Base-by-base conservation (phyloP, 2,797 vertebrate species). In the Anas flavirostris region DNA sequence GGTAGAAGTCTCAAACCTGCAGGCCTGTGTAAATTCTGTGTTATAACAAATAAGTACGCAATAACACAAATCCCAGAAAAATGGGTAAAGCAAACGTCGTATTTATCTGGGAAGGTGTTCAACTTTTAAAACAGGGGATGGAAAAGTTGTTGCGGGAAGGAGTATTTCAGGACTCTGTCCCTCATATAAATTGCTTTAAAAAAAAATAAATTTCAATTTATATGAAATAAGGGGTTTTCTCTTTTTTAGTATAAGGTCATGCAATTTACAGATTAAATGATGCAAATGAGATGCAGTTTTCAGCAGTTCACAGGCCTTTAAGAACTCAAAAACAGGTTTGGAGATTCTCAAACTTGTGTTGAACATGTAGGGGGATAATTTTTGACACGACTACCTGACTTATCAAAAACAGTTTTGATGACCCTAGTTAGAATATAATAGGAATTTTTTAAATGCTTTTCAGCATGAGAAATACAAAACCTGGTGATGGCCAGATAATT, bases 61-160 rank as follows among this genome's bases (percentile, higher is more conserved):
- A 25, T 90, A 39, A 50, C 64, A 85, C 5, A 92, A 90, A 94
- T 52, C 28, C 59, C 58, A 39, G 80, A 78, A 78, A 93, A 95
- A 72, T 1, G 6, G 29, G 29, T 64, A 79, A 76, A 92, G 16
- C 48, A 66, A 90, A 79, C 22, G 46, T 33, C 2, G 0, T 15
- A 5, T 25, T 78, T 84, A 37, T 62, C 58, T 64, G 63, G 58
- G 53, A 79, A 88, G 33, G 28, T 62, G 72, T 66, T 81, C 44
- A 85, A 23, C 17, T 83, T 86, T 76, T 95, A 69, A 91, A 94
- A 63, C 43, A 55, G 46, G 53, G 53, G 31, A 89, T 63, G 55
- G 39, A 86, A 82, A 77, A 78, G 55, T 58, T 88, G 39, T 55
- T 9, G 7, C 46, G 26, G 15, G 44, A 88, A 83, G n/a, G 55